Evolutionary conservation across 2,113 vertebrate species (phyloP).

Genomic region (Pseudorasbora parva): DNA sequence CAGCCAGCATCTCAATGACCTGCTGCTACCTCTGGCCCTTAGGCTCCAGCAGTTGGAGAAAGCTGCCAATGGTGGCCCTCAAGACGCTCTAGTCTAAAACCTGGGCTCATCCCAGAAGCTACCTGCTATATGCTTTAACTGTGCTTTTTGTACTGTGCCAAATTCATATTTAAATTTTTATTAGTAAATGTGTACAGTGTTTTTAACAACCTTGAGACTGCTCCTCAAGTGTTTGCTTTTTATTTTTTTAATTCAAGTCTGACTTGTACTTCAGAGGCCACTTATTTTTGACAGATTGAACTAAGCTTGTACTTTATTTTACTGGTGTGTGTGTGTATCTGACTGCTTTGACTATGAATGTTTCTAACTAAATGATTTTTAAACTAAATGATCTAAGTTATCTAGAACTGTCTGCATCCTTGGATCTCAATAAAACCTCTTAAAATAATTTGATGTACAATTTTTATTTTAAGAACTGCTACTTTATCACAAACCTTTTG

Average conservation of each 20-base stretch:
- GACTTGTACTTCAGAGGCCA: slow-evolving; percentile 27
- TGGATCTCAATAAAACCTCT: slow-evolving; percentile 58
- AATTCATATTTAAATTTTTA: slow-evolving; percentile 3
- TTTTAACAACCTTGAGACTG: slow-evolving; percentile 27
- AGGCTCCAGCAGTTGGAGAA: slow-evolving; percentile 75
- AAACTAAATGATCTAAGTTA: slow-evolving; percentile 55
- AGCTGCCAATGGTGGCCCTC: slow-evolving; percentile 43
- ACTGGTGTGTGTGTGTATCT: slow-evolving; percentile 46
- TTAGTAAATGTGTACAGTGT: not conserved
- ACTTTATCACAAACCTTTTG: too few relatives aligned
- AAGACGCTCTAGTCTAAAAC: slow-evolving; percentile 54
- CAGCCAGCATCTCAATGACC: slow-evolving; percentile 75
- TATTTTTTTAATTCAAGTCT: slow-evolving; percentile 28
- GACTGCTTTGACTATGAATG: slow-evolving; percentile 41
- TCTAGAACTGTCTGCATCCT: slow-evolving; percentile 27
- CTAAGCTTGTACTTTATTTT: slow-evolving; percentile 26
- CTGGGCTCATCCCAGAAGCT: not conserved
- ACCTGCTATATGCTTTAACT: not conserved
- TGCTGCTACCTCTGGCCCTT: slow-evolving; percentile 76
- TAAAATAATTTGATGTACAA: too few relatives aligned
- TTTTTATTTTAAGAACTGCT: too few relatives aligned
- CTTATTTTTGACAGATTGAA: slow-evolving; percentile 6
- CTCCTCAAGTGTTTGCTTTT: slow-evolving; percentile 2
- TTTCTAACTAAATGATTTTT: slow-evolving; percentile 59
- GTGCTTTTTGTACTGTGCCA: not conserved